A percentile compares a stretch with the other conserved stretches of the same genome.
These are phyloP conservation scores for Oophaga pumilio DNA, from an alignment of 2,113 vertebrate genomes.

Conservation along the genomic window DNA sequence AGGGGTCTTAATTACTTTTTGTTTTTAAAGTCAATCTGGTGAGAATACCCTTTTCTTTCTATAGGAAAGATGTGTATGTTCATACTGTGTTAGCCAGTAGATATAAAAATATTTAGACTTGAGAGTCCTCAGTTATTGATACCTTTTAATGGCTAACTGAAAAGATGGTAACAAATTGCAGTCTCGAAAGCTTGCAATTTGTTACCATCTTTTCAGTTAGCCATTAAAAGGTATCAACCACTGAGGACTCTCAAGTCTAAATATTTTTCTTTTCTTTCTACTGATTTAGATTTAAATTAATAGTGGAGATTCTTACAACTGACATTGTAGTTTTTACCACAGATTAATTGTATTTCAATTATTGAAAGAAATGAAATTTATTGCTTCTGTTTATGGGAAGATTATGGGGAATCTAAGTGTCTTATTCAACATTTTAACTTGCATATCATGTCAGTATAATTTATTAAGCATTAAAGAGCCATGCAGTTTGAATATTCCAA, in stretches of 20 bases:
- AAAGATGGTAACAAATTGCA: no score
- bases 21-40: constrained; percentile 11
- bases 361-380: neutral
- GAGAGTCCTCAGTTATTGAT: no score
- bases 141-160: no score
- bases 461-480: neutral
- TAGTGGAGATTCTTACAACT: neutral
- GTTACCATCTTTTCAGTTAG: no score
- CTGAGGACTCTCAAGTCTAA: no score
- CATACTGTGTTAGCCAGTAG: no score
- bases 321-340: neutral
- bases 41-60: neutral
- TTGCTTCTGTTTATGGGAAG: neutral
- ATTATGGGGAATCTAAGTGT: neutral
- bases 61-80: no score
- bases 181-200: no score
- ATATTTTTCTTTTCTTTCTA: no score
- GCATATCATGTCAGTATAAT: neutral
- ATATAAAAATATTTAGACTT: no score
- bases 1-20: neutral
- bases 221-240: no score
- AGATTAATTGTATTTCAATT: neutral
- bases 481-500: neutral
- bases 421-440: neutral
- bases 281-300: neutral